Evolutionary conservation across 2,113 vertebrate species (phyloP).

Genomic region (Ranitomeya variabilis): DNA sequence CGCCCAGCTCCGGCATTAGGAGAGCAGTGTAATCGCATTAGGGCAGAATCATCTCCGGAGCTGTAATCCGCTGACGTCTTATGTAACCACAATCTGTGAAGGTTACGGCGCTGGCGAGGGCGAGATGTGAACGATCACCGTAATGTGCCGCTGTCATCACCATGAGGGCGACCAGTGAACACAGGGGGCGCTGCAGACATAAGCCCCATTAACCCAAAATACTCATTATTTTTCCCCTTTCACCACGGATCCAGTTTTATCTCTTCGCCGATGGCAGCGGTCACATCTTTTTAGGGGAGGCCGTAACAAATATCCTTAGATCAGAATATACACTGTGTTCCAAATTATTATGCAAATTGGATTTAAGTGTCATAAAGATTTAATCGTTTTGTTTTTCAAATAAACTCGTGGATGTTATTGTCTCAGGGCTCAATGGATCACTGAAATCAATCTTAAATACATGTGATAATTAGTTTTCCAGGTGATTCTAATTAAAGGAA

Average conservation of each 20-base stretch:
- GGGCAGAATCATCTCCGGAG: conserved; percentile 65
- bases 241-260: background rate
- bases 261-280: background rate
- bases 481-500: too few relatives aligned
- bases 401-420: too few relatives aligned
- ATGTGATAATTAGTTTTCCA: too few relatives aligned
- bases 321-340: too few relatives aligned
- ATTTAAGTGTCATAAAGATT: too few relatives aligned
- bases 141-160: background rate
- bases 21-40: conserved; percentile 68
- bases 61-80: conserved; percentile 72
- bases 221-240: background rate
- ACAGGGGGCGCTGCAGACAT: background rate
- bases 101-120: conserved; percentile 60
- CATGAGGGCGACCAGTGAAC: background rate
- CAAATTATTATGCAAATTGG: too few relatives aligned
- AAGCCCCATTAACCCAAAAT: background rate
- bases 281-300: too few relatives aligned
- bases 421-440: too few relatives aligned
- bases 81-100: conserved; percentile 69
- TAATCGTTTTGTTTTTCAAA: too few relatives aligned
- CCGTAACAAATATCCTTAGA: too few relatives aligned
- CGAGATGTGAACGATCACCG: background rate
- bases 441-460: too few relatives aligned
- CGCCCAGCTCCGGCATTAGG: conserved; percentile 64